phyloP scores from a whole-genome alignment of 2,113 vertebrate genomes.

The Opisthocomus hoazin region DNA sequence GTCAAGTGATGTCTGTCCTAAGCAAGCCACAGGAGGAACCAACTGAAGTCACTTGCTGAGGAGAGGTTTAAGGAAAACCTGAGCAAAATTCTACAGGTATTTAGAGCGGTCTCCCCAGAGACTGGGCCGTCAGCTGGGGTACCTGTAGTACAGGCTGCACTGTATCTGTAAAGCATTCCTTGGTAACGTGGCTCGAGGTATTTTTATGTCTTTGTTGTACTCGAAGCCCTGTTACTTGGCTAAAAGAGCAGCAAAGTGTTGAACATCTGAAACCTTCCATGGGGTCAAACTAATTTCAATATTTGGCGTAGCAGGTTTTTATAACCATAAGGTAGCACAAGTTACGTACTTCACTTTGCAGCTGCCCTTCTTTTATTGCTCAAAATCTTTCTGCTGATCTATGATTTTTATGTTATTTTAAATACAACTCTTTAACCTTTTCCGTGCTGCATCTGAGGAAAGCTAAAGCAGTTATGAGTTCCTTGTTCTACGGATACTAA shows the following conservation, averaged over 20 bases:
- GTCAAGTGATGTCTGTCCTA: neutral
- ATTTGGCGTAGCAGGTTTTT: slow-evolving; percentile 24
- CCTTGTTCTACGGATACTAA: slow-evolving; percentile 86
- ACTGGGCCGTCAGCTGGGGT: neutral
- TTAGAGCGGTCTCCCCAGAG: neutral
- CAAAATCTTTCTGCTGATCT: slow-evolving; percentile 56
- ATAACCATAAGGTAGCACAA: neutral
- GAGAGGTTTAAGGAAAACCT: neutral
- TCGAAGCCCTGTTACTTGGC: neutral
- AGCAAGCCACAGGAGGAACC: neutral
- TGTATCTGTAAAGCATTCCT: neutral
- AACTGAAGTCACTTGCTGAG: neutral
- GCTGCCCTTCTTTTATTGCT: slow-evolving; percentile 21
- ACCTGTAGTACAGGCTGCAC: neutral
- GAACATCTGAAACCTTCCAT: neutral
- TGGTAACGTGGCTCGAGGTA: neutral
- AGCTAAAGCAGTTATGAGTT: slow-evolving; percentile 71
- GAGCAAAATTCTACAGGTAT: neutral
- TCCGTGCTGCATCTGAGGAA: slow-evolving; percentile 72
- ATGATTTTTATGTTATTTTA: neutral
- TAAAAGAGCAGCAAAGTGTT: neutral
- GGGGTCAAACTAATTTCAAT: neutral
- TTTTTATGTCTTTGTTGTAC: neutral
- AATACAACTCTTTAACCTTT: slow-evolving; percentile 58
- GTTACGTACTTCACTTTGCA: neutral